Base-by-base conservation (phyloP, 2,113 vertebrate genomes). In the Atractosteus spatula region DNA sequence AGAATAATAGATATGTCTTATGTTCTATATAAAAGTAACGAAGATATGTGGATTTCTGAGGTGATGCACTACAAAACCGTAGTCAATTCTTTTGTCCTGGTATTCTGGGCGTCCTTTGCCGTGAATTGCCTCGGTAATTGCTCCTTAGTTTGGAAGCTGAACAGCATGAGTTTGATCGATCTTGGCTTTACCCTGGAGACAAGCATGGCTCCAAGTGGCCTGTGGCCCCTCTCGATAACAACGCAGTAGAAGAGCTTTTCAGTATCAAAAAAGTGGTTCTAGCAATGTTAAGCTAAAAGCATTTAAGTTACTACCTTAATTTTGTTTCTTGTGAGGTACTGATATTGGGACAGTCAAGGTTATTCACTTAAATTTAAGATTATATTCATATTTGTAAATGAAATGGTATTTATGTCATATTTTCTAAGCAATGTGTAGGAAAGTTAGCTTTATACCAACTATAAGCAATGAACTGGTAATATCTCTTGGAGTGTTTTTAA, bases 91-190 rank as follows among this genome's bases (percentile, higher is more conserved):
- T 66, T 66, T 47, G 3, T 45, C 45, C 64, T 47, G 43, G n/a
- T 44, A 66, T 47, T 7, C 45, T 45, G 45, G 43, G 44, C 45
- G 64, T 47, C 45, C 14, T 45, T 10, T 66, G 45, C 64, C 45
- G 44, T n/a, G 14, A 66, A 66, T 66, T 66, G 64, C 43, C 64
- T 66, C 13, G 45, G 43, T 44, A 45, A 51, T 51, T 2, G 47
- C 47, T 51, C 5, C 47, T 51, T 51, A 51, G 47, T 51, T 51
- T 51, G 47, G 47, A 51, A 47, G 42, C 45, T 16, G 16, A 47
- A 47, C 64, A 47, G 64, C 64, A 45, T 66, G 64, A n/a, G 63
- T 44, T 13, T n/a, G 64, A 66, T 66, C 43, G 64, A 66, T 45
- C 64, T 66, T 66, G 42, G 3, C 43, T 45, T n/a, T 66, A 7